Conservation (phyloP, 2,797 vertebrate genomes). For the Salarias fasciatus region DNA sequence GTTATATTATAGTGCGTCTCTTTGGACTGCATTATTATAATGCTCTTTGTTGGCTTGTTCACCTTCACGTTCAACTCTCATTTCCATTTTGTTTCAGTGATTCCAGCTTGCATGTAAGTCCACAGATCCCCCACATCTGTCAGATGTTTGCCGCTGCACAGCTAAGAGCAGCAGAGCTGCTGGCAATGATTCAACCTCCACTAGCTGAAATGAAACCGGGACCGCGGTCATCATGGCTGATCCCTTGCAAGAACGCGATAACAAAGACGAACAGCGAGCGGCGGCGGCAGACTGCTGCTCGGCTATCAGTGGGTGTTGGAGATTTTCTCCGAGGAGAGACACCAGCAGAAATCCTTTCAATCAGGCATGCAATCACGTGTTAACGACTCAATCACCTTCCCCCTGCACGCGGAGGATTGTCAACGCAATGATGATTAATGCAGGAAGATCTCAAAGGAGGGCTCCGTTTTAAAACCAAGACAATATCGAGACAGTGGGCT, state of each 20-base stretch:
- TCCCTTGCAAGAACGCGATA: conserved; percentile 56
- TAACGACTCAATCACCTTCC: conserved; percentile 64
- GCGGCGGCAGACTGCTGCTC: conserved; percentile 21
- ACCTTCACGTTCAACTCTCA: too few species aligned
- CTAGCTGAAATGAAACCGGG: not conserved
- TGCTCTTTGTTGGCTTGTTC: too few species aligned
- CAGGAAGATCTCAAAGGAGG: conserved; percentile 1
- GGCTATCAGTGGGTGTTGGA: conserved; percentile 36
- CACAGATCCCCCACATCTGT: too few species aligned
- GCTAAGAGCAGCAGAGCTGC: conserved; percentile 14
- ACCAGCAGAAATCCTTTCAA: conserved; percentile 53
- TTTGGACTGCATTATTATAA: too few species aligned
- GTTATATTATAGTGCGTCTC: too few species aligned
- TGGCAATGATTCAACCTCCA: conserved; percentile 16
- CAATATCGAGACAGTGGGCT: too few species aligned
- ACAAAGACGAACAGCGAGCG: conserved; percentile 64
- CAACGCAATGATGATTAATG: conserved; percentile 35
- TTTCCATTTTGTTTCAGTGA: too few species aligned
- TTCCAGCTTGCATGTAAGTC: too few species aligned
- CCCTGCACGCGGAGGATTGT: conserved; percentile 34
- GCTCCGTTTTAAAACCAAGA: too few species aligned
- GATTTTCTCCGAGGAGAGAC: conserved; percentile 39
- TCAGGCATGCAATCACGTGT: conserved; percentile 69
- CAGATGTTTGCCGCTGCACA: too few species aligned
- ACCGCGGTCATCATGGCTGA: conserved; percentile 42